Base-by-base conservation (phyloP, 2,888 invertebrate species). In the Drosophila neonasuta region DNA sequence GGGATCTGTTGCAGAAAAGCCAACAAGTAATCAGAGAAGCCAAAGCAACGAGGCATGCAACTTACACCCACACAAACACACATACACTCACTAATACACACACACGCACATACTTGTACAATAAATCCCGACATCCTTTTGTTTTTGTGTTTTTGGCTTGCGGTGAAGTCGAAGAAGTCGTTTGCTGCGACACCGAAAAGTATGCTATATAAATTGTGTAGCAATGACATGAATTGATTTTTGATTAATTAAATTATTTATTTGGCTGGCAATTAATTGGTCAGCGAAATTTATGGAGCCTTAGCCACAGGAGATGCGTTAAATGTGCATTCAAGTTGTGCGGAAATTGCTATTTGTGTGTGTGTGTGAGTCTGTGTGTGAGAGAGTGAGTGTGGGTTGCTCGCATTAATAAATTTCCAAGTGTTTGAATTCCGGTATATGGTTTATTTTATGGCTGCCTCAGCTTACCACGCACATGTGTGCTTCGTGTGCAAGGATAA, bases 371-470 rank as follows among this genome's bases (percentile, higher is more conserved):
- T 13, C 13, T 36, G 36, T n/a, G n/a, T 5, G 11, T 11, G 17
- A 2, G 17, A 3, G 29, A 44, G 55, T 9, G 13, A 45, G n/a
- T 15, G 46, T 32, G 24, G 8, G 10, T 46, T 49, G 57, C 52
- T 24, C 57, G 56, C 79, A 77, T 82, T 82, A 85, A 83, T 83
- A 83, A 85, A 85, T 85, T 77, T 72, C 79, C 79, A 77, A 84
- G 77, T 69, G 79, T 82, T 74, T 73, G 68, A 61, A 72, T 63
- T 61, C 72, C 56, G 52, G 77, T 72, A 66, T 67, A 73, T 66
- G 76, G 74, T 73, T 77, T 79, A 79, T 74, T 84, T 81, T 68
- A 81, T 84, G 84, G 65, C 74, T 59, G 46, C 60, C 46, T 59
- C 63, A 67, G 72, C 65, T 72, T 67, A 59, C 79, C 76, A 78